phyloP scores from a whole-genome alignment of 30 jellyfish, hydroid and myxozoan genomes.

The Rhopilema esculentum region DNA sequence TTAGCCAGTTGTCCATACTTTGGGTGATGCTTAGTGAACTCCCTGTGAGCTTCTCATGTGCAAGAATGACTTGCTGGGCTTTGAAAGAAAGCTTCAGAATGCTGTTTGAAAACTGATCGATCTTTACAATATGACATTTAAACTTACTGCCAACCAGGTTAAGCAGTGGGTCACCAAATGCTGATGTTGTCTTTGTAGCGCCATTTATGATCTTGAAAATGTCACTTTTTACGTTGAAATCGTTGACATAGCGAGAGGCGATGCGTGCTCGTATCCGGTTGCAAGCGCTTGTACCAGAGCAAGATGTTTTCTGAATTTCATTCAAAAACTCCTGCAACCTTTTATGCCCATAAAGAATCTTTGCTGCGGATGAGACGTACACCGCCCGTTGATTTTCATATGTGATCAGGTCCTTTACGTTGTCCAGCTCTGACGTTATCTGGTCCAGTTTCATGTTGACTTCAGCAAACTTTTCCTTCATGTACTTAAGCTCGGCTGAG shows the following conservation, averaged over 20 bases:
- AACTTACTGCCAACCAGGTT: constrained; percentile 4
- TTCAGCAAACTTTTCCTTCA: constrained; percentile 57
- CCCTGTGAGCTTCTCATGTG: constrained; percentile 56
- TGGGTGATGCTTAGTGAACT: constrained; percentile 30
- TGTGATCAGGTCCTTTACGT: constrained; percentile 15
- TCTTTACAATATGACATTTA: constrained; percentile 45
- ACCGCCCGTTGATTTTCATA: constrained; percentile 49
- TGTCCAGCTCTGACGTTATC: constrained; percentile 47
- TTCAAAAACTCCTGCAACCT: constrained; percentile 16
- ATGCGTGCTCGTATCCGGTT: constrained; percentile 28
- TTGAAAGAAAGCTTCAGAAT: constrained; percentile 18
- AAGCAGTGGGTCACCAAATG: constrained; percentile 55
- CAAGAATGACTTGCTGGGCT: constrained; percentile 56
- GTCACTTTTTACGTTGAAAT: constrained; percentile 31
- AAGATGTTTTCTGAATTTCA: constrained; percentile 23
- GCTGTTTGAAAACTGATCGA: constrained; percentile 41
- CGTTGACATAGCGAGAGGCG: constrained; percentile 38
- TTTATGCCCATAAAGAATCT: constrained; percentile 38
- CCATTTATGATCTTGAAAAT: constrained; percentile 36
- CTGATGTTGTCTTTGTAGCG: constrained; percentile 20
- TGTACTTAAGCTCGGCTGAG: constrained; percentile 36
- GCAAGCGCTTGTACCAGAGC: constrained; percentile 17
- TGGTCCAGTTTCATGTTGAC: constrained; percentile 58
- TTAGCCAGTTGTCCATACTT: constrained; percentile 48
- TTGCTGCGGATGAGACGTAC: constrained; percentile 17